Conservation (phyloP, 2,888 invertebrate species). For the Argyra leucocephala region DNA sequence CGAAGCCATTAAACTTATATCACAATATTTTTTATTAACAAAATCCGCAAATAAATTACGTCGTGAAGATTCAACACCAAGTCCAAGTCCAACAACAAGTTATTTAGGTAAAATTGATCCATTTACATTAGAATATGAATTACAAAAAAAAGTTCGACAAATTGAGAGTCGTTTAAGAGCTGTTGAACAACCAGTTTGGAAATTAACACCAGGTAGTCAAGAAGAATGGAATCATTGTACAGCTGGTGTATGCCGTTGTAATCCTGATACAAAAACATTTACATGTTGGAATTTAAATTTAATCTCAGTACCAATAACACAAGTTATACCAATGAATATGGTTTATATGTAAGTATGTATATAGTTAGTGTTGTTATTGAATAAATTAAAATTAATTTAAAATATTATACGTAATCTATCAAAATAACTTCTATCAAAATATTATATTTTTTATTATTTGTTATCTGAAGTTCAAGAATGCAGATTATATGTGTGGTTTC, state of each 20-base stretch:
- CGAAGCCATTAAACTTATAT: constrained; percentile 41
- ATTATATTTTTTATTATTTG: too few species aligned
- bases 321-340: constrained; percentile 54
- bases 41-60: constrained; percentile 22
- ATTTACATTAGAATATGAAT: constrained; percentile 28
- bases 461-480: too few species aligned
- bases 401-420: too few species aligned
- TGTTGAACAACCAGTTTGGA: constrained; percentile 59
- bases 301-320: constrained; percentile 49
- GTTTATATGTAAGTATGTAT: constrained; percentile 47
- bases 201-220: constrained; percentile 45
- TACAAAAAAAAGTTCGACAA: constrained; percentile 39
- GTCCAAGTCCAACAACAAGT: constrained; percentile 8
- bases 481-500: too few species aligned
- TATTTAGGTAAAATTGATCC: constrained; percentile 23
- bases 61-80: constrained; percentile 11
- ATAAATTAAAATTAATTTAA: too few species aligned
- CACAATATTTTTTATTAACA: constrained; percentile 33
- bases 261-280: constrained; percentile 53
- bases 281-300: constrained; percentile 56
- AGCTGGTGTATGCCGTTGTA: constrained; percentile 55
- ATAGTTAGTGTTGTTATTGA: not conserved
- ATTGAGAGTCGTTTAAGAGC: constrained; percentile 53
- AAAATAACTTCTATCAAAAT: too few species aligned
- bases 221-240: constrained; percentile 51